A percentile compares a stretch with the other conserved stretches of the same genome.
Conservation (phyloP, 2,113 vertebrate species). For the Oceanites oceanicus region DNA sequence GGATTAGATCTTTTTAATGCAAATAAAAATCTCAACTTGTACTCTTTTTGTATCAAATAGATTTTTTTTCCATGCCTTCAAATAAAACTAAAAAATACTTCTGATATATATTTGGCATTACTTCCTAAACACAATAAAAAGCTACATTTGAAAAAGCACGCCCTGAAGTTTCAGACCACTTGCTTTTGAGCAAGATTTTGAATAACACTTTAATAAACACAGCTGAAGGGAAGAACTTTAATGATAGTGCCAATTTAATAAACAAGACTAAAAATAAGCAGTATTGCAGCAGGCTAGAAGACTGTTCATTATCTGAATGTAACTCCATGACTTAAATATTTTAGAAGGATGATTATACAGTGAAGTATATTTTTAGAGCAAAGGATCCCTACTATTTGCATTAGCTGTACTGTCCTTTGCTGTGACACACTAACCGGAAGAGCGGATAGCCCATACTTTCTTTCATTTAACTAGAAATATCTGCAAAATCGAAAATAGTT, state of each 20-base stretch:
- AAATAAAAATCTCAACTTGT: not conserved
- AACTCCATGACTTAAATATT: not conserved
- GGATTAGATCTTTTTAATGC: not conserved
- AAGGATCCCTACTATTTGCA: not conserved
- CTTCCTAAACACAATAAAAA: not conserved
- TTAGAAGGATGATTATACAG: not conserved
- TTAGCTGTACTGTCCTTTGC: not conserved
- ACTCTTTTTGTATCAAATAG: not conserved
- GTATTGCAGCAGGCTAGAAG: not conserved
- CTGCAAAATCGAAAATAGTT: not conserved
- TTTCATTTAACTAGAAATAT: not conserved
- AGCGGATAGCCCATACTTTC: not conserved
- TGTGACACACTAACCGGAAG: not conserved
- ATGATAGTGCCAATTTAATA: not conserved
- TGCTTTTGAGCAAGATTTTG: not conserved
- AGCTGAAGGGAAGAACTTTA: not conserved
- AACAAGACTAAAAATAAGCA: not conserved
- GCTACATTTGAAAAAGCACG: not conserved
- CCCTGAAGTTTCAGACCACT: not conserved
- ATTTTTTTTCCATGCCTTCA: not conserved
- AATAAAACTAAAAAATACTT: not conserved
- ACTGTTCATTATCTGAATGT: not conserved
- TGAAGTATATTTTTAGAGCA: not conserved
- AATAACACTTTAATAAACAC: not conserved
- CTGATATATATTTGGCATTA: not conserved